Base-by-base conservation (phyloP, 2,113 vertebrate genomes). In the Ammospiza nelsoni region DNA sequence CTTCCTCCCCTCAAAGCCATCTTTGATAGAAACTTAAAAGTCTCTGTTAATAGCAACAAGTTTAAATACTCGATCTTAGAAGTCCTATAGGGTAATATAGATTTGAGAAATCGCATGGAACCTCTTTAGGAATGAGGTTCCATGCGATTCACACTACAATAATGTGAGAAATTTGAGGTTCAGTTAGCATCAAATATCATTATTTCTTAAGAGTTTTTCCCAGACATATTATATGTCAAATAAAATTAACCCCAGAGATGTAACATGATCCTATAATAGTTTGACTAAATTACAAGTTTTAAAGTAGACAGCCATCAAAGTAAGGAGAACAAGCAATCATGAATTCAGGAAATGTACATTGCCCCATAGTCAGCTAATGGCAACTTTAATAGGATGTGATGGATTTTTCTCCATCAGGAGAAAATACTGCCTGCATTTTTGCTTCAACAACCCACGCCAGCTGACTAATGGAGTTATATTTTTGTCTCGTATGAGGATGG, bases 401-500 rank as follows among this genome's bases (percentile, higher is more conserved):
- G 81, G 95, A 93, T 96, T 95, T 93, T 89, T 95, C 93, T 95
- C 78, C 84, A 97, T 90, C 55, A 95, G 72, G 59, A 96, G 92
- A 97, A 96, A 97, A 95, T 96, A 95, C 95, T 96, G 96, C 89
- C 94, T 96, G 90, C 65, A 95, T 95, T 97, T 97, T 92, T 97
- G 92, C 92, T 95, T 95, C 95, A 91, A 84, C 96, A 96, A 86
- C 96, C 96, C 94, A 97, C 90, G 87, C 92, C 92, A 94, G 95
- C 95, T 97, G 97, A 97, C 97, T 97, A 97, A 97, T 95, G 86
- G 92, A 97, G 95, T 94, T 95, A 95, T 96, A 97, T 97, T 97
- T 97, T 96, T 96, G 94, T 95, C 94, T 96, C 16, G 0, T 71
- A 91, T 65, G 76, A 96, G 87, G 84, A 95, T 4, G 22, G 94